phyloP scores from a whole-genome alignment of 23 tunicate genomes.

The Diplosoma virens region DNA sequence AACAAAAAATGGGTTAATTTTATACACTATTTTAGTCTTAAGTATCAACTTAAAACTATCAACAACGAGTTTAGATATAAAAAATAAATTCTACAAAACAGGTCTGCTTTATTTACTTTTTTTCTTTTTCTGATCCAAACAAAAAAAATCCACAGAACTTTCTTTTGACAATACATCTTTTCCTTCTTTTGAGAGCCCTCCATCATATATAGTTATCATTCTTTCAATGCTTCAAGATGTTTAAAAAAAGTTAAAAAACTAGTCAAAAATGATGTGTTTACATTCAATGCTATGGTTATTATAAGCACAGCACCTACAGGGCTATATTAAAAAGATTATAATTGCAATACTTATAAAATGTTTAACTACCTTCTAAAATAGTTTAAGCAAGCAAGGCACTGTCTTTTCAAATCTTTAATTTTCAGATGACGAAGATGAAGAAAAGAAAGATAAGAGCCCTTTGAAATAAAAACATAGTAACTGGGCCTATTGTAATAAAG shows the following conservation, averaged over 20 bases:
- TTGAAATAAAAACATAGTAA: too few relatives aligned
- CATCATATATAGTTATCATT: constrained; percentile 80
- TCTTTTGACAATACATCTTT: too few relatives aligned
- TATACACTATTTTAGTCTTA: too few relatives aligned
- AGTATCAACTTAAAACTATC: too few relatives aligned
- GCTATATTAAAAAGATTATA: neutral
- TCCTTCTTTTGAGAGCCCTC: constrained; percentile 72
- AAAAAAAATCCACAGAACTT: too few relatives aligned
- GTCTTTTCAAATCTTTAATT: constrained; percentile 76
- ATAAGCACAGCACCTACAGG: neutral
- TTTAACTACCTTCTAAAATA: constrained; percentile 67
- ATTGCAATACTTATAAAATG: neutral
- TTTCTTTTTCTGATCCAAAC: too few relatives aligned
- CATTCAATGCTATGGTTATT: too few relatives aligned
- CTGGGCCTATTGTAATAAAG: too few relatives aligned
- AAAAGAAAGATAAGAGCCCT: constrained; percentile 86
- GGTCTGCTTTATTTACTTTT: too few relatives aligned
- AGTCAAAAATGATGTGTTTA: neutral
- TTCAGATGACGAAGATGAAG: constrained; percentile 82
- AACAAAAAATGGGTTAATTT: too few relatives aligned
- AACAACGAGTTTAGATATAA: too few relatives aligned
- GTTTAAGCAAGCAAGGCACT: constrained; percentile 65
- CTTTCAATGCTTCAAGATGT: constrained; percentile 52
- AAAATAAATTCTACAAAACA: too few relatives aligned
- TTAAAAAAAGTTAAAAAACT: neutral